Conservation (phyloP, 2,888 invertebrate species). For the Ochlodes sylvanus region DNA sequence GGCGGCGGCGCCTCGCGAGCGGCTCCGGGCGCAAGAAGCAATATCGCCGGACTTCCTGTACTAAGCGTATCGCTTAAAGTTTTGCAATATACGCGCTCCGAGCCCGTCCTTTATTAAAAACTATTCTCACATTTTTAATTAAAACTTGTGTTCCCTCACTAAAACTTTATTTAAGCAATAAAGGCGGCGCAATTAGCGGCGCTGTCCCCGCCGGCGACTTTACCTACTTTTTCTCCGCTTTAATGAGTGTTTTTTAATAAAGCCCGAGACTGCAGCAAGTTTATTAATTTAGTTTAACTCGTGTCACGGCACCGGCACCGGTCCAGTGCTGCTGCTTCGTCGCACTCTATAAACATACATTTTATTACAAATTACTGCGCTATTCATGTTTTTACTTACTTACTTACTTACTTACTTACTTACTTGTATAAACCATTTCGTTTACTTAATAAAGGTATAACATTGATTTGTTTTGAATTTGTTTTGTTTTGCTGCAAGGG, state of each 20-base stretch:
- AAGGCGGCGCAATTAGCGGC: conserved; percentile 84
- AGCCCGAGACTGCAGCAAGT: conserved; percentile 80
- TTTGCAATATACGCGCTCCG: conserved; percentile 83
- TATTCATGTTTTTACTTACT: conserved; percentile 50
- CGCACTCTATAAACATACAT: conserved; percentile 62
- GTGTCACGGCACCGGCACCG: conserved; percentile 74
- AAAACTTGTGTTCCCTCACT: conserved; percentile 84
- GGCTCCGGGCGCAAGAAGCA: conserved; percentile 56
- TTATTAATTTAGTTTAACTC: conserved; percentile 84
- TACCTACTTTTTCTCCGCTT: conserved; percentile 83
- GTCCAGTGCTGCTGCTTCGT: conserved; percentile 50
- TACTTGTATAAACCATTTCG: too few species aligned
- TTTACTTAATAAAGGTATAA: too few species aligned
- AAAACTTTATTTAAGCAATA: conserved; percentile 86
- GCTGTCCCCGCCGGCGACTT: conserved; percentile 84
- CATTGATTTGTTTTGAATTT: too few species aligned
- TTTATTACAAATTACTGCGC: conserved; percentile 62
- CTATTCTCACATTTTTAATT: conserved; percentile 86
- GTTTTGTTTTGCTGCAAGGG: too few species aligned
- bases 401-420: too few species aligned
- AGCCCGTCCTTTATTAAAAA: conserved; percentile 84
- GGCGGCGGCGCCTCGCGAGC: conserved; percentile 43
- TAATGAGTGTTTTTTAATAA: conserved; percentile 85
- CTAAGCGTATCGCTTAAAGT: conserved; percentile 83
- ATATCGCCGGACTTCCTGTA: conserved; percentile 78